Evolutionary conservation across 2,888 invertebrate species (phyloP).

Genomic region (Pegoplata infirma): DNA sequence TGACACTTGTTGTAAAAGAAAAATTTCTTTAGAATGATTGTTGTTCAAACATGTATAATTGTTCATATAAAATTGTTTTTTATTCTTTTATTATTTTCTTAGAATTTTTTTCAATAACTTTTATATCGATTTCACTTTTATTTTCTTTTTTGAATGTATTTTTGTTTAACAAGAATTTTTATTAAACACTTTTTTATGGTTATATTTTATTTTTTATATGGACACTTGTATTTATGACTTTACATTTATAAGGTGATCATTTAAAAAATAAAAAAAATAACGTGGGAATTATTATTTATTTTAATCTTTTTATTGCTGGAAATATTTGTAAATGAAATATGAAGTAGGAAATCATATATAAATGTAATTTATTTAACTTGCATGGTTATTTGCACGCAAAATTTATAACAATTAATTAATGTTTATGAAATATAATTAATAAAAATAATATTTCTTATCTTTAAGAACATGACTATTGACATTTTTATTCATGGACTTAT

Average conservation of each 20-base stretch:
- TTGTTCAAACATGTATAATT: not conserved
- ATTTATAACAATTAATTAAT: not conserved
- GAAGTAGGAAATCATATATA: not conserved
- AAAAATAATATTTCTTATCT: not conserved
- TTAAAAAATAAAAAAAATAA: constrained; percentile 20
- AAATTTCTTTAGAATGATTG: constrained; percentile 6
- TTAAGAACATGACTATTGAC: not conserved
- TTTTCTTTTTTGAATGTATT: too few species aligned
- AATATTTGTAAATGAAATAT: not conserved
- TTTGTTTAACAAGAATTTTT: constrained; percentile 26
- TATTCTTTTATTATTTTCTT: too few species aligned
- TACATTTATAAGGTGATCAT: not conserved
- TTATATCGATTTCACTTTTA: too few species aligned
- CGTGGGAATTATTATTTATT: constrained; percentile 15
- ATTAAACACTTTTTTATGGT: not conserved
- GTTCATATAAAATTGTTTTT: too few species aligned
- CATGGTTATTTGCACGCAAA: not conserved
- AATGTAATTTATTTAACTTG: not conserved
- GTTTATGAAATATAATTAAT: not conserved
- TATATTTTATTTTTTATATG: not conserved
- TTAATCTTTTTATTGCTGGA: too few species aligned
- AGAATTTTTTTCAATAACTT: too few species aligned
- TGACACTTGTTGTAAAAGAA: constrained; percentile 10
- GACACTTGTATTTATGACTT: constrained; percentile 4
- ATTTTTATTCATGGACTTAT: too few species aligned